Evolutionary conservation across 1,140 invertebrate genomes (phyloP).

Genomic region (Latrodectus geometricus): DNA sequence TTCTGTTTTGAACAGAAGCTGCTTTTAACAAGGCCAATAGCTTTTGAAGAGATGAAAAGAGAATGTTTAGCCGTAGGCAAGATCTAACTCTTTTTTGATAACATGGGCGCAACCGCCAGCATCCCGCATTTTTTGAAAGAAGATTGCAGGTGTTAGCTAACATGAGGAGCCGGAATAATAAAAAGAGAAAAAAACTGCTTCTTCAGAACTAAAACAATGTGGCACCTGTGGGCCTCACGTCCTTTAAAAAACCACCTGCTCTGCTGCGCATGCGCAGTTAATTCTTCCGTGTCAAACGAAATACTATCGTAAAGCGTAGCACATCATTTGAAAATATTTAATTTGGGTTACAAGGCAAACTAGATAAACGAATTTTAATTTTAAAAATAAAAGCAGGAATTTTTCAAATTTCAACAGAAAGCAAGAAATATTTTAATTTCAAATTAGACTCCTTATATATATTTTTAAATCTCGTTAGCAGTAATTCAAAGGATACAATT

Average conservation of each 20-base stretch:
- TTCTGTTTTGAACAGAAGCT: no score
- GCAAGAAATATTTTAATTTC: no score
- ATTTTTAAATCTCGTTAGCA: no score
- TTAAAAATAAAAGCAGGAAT: no score
- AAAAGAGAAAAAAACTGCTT: not conserved
- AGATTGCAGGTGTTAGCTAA: slow-evolving; percentile 34
- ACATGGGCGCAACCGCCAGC: not conserved
- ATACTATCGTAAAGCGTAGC: not conserved
- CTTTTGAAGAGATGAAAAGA: not conserved
- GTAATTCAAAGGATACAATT: no score
- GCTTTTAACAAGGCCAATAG: not conserved
- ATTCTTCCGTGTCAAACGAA: slow-evolving; percentile 29
- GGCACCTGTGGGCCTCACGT: slow-evolving; percentile 47
- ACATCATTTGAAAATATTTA: not conserved
- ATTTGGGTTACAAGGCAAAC: slow-evolving; percentile 21
- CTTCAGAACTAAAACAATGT: slow-evolving; percentile 45
- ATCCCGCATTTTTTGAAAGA: slow-evolving; percentile 1
- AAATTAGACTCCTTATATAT: no score
- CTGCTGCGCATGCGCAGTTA: slow-evolving; percentile 35
- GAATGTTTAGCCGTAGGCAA: not conserved
- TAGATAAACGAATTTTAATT: no score
- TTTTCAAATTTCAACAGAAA: no score
- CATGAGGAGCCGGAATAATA: slow-evolving; percentile 7
- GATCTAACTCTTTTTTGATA: not conserved
- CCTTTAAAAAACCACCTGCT: slow-evolving; percentile 46